These are phyloP conservation scores for Copsychus sechellarum DNA, from an alignment of 2,113 vertebrate species.

Conservation along the genomic window DNA sequence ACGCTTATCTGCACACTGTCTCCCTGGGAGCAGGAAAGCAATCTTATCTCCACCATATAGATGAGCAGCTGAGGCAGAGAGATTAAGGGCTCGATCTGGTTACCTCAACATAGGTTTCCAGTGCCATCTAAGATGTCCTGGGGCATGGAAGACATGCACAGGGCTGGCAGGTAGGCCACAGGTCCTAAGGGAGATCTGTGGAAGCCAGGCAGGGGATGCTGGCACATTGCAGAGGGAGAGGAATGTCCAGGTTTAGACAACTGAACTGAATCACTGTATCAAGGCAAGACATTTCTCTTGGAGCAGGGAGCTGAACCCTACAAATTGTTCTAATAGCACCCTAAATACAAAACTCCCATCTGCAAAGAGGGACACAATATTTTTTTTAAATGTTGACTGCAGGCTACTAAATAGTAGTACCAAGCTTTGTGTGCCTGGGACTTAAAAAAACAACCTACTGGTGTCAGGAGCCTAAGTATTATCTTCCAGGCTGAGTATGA, in stretches of 20 bases:
- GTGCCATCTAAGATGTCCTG: not conserved
- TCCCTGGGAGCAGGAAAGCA: not conserved
- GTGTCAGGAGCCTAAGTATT: not conserved
- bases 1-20: not conserved
- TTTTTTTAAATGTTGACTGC: not conserved
- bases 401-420: not conserved
- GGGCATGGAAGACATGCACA: not conserved
- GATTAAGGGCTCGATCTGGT: not conserved
- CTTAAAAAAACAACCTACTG: not conserved
- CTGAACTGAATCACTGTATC: not conserved
- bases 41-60: conserved; percentile 12
- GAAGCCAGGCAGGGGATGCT: not conserved
- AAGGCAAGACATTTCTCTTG: not conserved
- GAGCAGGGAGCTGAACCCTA: not conserved
- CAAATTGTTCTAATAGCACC: not conserved
- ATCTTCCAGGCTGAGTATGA: not conserved
- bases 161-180: not conserved
- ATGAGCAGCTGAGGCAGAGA: not conserved
- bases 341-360: not conserved
- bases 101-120: not conserved
- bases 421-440: not conserved
- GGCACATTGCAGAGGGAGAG: not conserved
- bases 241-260: not conserved
- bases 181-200: not conserved
- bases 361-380: not conserved